Evolutionary conservation across 2,113 vertebrate genomes (phyloP).

Genomic region (Anoplopoma fimbria): DNA sequence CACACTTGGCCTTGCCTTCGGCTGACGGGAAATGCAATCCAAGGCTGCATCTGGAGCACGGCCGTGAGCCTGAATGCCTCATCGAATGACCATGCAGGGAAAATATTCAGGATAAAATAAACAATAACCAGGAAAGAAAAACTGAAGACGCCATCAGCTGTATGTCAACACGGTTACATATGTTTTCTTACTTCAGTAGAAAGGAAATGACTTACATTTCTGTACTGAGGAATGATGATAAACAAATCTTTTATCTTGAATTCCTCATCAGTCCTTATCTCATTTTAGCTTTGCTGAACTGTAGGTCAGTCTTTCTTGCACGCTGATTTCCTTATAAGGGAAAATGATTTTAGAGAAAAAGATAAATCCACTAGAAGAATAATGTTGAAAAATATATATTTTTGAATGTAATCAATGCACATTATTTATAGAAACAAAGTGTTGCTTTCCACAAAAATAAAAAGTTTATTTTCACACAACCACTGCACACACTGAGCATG

Average conservation of each 20-base stretch:
- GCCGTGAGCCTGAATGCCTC: conserved; percentile 35
- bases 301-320: not conserved
- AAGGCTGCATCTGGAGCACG: conserved; percentile 53
- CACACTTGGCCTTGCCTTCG: conserved; percentile 15
- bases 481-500: not conserved
- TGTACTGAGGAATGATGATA: not conserved
- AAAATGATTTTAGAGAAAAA: not conserved
- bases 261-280: not conserved
- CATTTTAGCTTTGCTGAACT: not conserved
- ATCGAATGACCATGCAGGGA: conserved; percentile 49
- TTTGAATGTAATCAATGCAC: not conserved
- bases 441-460: not conserved
- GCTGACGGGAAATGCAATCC: conserved; percentile 66
- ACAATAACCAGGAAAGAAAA: not conserved
- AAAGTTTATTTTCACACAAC: not conserved
- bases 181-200: not conserved
- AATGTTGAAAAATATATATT: no score
- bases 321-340: not conserved
- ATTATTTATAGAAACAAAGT: not conserved
- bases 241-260: not conserved
- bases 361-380: not conserved
- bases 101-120: conserved; percentile 27
- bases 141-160: not conserved
- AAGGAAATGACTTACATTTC: not conserved
- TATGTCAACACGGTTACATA: not conserved